phyloP scores from a whole-genome alignment of 2,113 vertebrate species.

The Cyprinodon tularosa region DNA sequence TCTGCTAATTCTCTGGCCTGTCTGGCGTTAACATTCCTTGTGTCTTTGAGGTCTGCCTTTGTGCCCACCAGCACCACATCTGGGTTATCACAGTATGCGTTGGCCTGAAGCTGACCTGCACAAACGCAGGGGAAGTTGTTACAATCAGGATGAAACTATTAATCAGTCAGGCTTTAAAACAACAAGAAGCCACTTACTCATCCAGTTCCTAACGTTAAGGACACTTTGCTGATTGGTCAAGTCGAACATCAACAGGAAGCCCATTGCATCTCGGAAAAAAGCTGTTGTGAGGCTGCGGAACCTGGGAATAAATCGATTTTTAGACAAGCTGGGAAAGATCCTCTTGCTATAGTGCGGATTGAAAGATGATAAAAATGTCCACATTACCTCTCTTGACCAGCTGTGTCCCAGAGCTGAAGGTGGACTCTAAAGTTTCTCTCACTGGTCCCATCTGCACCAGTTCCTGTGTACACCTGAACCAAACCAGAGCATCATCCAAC shows the following conservation, averaged over 20 bases:
- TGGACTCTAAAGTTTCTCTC: conserved; percentile 90
- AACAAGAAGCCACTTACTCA: conserved; percentile 86
- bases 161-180: not conserved
- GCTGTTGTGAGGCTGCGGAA: conserved; percentile 93
- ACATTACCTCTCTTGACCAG: conserved; percentile 91
- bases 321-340: not conserved
- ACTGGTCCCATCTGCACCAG: conserved; percentile 82
- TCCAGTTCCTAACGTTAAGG: conserved; percentile 96
- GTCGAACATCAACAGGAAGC: conserved; percentile 96
- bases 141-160: not conserved
- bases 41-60: conserved; percentile 88
- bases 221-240: conserved; percentile 95
- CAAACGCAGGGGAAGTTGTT: conserved; percentile 16
- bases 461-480: conserved; percentile 84
- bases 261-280: conserved; percentile 97
- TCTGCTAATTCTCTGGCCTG: conserved; percentile 91
- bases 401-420: conserved; percentile 97
- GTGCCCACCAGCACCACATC: conserved; percentile 95
- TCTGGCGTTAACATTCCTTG: conserved; percentile 86
- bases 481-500: conserved; percentile 5
- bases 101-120: conserved; percentile 92
- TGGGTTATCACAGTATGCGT: conserved; percentile 94
- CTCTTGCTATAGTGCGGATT: not conserved
- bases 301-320: conserved; percentile 46
- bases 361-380: not conserved